Evolutionary conservation across 2,113 vertebrate genomes (phyloP).

Genomic region (Leptobrachium ailaonicum): DNA sequence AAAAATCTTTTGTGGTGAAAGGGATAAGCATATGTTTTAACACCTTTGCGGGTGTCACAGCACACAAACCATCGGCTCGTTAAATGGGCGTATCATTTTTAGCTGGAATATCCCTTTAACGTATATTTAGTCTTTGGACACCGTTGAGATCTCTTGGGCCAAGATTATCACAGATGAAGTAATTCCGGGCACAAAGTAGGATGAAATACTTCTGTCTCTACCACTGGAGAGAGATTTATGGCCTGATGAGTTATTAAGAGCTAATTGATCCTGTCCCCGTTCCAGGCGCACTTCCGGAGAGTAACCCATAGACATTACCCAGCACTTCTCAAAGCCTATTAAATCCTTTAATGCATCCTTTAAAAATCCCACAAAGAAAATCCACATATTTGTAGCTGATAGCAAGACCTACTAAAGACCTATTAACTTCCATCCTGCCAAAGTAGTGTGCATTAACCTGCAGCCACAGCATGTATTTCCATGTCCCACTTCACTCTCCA

Average conservation of each 20-base stretch:
- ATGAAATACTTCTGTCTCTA: background rate
- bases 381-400: conserved; percentile 1
- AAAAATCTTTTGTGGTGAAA: too few species aligned
- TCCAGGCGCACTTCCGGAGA: background rate
- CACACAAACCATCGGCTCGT: too few species aligned
- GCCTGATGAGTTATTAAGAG: background rate
- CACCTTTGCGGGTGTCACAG: too few species aligned
- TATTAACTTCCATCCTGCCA: background rate
- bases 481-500: background rate
- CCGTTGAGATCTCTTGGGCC: too few species aligned
- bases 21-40: too few species aligned
- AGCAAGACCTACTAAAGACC: background rate
- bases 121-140: too few species aligned
- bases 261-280: conserved; percentile 7
- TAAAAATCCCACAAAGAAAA: conserved; percentile 32
- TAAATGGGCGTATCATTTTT: too few species aligned
- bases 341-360: conserved; percentile 28
- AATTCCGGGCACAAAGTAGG: background rate
- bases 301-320: conserved; percentile 11
- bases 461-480: background rate
- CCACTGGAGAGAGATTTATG: background rate
- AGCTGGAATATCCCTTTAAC: too few species aligned
- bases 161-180: background rate
- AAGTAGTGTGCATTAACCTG: conserved; percentile 23
- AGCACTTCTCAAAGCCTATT: conserved; percentile 19